Evolutionary conservation across 1,140 invertebrate species (phyloP).

Genomic region (Trichonephila clavata): DNA sequence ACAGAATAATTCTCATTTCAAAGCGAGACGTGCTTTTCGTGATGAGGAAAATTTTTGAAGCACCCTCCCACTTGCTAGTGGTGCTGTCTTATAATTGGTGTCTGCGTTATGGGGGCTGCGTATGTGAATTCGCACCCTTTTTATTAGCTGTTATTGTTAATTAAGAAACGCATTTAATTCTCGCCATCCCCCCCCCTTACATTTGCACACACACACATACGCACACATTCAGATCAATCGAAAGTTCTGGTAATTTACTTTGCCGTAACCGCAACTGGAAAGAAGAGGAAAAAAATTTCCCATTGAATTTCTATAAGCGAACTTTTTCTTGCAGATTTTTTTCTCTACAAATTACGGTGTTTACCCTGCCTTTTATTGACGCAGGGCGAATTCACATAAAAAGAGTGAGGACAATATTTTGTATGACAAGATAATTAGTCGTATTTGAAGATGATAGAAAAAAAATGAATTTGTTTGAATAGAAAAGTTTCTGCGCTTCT

Average conservation of each 20-base stretch:
- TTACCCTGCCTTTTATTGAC: constrained; percentile 76
- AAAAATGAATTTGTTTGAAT: constrained; percentile 76
- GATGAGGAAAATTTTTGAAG: constrained; percentile 19
- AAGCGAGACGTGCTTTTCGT: constrained; percentile 54
- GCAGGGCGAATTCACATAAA: constrained; percentile 74
- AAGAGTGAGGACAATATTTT: constrained; percentile 76
- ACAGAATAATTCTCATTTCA: constrained; percentile 3
- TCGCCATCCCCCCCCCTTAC: constrained; percentile 19
- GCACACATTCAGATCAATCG: constrained; percentile 73
- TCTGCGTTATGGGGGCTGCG: constrained; percentile 27
- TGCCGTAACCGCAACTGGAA: constrained; percentile 59
- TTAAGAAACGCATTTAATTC: constrained; percentile 76
- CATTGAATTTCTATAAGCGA: constrained; percentile 76
- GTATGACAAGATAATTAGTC: constrained; percentile 77
- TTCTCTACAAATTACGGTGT: constrained; percentile 75
- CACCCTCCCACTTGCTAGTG: background rate
- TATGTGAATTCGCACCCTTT: constrained; percentile 61
- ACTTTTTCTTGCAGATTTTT: constrained; percentile 65
- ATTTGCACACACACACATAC: constrained; percentile 51
- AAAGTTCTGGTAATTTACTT: constrained; percentile 76
- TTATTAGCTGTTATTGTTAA: constrained; percentile 77
- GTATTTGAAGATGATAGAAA: constrained; percentile 76
- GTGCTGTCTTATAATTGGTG: constrained; percentile 58
- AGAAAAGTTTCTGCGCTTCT: constrained; percentile 70
- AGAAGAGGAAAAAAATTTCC: constrained; percentile 52